Evolutionary conservation across 2,888 invertebrate genomes (phyloP), one percentile per base, ranked within the genome.

Genomic region (Hypolimnas misippus): DNA sequence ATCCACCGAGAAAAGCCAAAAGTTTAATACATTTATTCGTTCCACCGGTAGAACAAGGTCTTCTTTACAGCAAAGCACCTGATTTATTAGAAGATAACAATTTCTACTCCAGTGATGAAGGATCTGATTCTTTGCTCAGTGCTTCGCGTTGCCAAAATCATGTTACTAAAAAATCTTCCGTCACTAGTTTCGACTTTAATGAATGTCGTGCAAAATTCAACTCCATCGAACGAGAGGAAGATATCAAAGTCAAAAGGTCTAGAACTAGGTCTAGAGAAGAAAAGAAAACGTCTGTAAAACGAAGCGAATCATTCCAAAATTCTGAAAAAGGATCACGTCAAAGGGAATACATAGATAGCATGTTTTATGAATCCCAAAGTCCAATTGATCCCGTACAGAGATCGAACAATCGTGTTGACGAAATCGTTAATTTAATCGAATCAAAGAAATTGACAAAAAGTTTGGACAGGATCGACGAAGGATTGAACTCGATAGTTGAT

Each of bases 1-100:
- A 96, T 79, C 97, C 97, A 51, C 97, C 97, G 0, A 93, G 96
- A 69, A 95, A 95, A 80, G 93, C 96, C 0, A 93, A 95, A 61
- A 96, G 96, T 58, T 82, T 96, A 55, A 93, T 95, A 3, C 96
- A 96, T 82, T 86, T 96, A 52, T 94, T 95, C 73, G 91, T 94
- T 49, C 93, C 94, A 66, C 90, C 93, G 3, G 93, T 93, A 16
- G 95, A 95, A 19, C 85, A 93, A 76, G 92, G 92, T 56, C 75
- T 93, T 21, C 81, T 93, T 63, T 94, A 92, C 79, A 93, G 82
- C 80, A 93, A 88, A 81, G 93, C 88, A 69, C 84, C 85, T 56
- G 87, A 92, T 67, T 78, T 93, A 64, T 94, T 93, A 65, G 93
- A 94, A 69, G 93, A 94, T 14, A 70, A 84, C 52, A 49, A 49